These are phyloP conservation scores for Pinctada fucata DNA, from an alignment of 2,888 invertebrate species.

Conservation along the genomic window DNA sequence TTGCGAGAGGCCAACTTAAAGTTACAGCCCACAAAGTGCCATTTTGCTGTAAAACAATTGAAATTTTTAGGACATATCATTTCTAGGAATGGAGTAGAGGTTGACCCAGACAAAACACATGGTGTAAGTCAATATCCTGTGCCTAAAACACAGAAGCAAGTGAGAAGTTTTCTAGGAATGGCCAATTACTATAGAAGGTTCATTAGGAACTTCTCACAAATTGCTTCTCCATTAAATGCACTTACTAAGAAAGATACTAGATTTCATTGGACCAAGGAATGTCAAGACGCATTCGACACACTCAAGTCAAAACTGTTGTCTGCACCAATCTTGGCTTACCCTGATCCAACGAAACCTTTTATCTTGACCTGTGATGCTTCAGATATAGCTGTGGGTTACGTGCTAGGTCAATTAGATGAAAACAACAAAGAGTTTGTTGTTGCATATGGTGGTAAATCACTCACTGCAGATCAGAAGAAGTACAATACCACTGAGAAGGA, in stretches of 20 bases:
- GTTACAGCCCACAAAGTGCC: conserved; percentile 30
- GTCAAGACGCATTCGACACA: conserved; percentile 43
- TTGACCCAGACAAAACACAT: conserved; percentile 31
- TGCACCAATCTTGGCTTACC: conserved; percentile 43
- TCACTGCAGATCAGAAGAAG: conserved; percentile 28
- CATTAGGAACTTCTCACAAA: conserved; percentile 40
- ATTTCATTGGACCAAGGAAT: conserved; percentile 43
- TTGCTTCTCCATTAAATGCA: conserved; percentile 52
- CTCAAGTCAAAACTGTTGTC: conserved; percentile 53
- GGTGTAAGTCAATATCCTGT: conserved; percentile 28
- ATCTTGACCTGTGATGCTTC: conserved; percentile 44
- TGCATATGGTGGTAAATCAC: conserved; percentile 35
- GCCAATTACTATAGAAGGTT: conserved; percentile 48
- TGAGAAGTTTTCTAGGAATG: conserved; percentile 43
- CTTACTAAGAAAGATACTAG: conserved; percentile 59
- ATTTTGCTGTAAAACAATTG: conserved; percentile 23
- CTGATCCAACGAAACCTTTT: conserved; percentile 38
- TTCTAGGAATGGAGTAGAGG: conserved; percentile 36
- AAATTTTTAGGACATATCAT: conserved; percentile 33
- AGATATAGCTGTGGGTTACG: conserved; percentile 38
- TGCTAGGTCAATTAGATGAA: conserved; percentile 43
- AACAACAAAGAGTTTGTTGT: conserved; percentile 38
- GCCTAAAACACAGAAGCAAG: conserved; percentile 31
- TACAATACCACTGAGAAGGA: conserved; percentile 37
- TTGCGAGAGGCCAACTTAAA: conserved; percentile 19